phyloP scores from a whole-genome alignment of 1,140 invertebrate genomes.

The Drosophila jambulina region DNA sequence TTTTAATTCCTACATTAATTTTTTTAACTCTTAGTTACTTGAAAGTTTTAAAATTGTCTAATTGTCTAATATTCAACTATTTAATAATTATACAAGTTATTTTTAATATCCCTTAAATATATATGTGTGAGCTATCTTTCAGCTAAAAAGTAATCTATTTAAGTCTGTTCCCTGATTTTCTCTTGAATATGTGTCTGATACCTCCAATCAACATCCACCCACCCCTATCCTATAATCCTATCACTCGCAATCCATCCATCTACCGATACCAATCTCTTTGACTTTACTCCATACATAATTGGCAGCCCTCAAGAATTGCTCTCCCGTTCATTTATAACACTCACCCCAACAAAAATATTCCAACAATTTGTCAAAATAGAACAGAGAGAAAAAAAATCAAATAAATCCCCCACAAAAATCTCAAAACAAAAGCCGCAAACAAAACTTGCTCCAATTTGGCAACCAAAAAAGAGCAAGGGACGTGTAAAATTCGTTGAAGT shows the following conservation, averaged over 20 bases:
- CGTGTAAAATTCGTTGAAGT: conserved; percentile 38
- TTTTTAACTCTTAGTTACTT: too few relatives aligned
- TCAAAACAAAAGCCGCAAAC: conserved; percentile 39
- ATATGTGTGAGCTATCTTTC: too few relatives aligned
- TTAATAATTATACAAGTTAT: neutral
- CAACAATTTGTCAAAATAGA: conserved; percentile 54
- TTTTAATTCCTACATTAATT: too few relatives aligned
- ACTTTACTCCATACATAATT: conserved; percentile 45
- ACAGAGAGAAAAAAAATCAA: conserved; percentile 12
- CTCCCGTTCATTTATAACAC: conserved; percentile 41
- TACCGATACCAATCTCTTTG: conserved; percentile 43
- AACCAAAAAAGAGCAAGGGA: conserved; percentile 25
- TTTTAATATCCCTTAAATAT: neutral
- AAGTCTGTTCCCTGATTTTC: neutral
- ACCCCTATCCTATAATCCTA: neutral
- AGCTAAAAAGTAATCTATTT: neutral
- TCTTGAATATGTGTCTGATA: neutral
- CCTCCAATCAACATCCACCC: neutral
- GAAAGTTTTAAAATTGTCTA: too few relatives aligned
- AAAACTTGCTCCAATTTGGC: conserved; percentile 38
- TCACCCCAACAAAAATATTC: conserved; percentile 4
- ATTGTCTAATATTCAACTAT: too few relatives aligned
- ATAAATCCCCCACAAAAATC: conserved; percentile 29
- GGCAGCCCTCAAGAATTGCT: conserved; percentile 39
- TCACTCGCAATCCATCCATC: conserved; percentile 37